phyloP scores from a whole-genome alignment of 2,888 invertebrate species.

The Caenorhabditis macrosperma region DNA sequence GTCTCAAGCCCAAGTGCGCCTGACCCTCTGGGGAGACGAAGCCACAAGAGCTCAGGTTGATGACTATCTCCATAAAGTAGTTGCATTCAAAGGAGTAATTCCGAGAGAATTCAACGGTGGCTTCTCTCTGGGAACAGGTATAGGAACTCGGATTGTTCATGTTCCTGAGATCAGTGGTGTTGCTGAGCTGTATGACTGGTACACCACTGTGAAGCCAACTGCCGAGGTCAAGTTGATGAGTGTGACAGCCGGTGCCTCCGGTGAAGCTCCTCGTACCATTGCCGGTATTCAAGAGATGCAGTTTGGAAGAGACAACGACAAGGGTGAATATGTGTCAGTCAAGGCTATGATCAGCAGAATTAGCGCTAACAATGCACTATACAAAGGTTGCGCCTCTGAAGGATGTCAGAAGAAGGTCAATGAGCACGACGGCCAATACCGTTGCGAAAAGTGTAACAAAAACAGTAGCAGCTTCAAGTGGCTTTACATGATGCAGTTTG shows the following conservation, averaged over 20 bases:
- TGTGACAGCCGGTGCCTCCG: constrained; percentile 3
- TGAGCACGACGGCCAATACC: constrained; percentile 91
- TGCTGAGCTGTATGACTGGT: constrained; percentile 92
- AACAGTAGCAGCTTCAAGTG: constrained; percentile 89
- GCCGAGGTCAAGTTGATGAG: constrained; percentile 62
- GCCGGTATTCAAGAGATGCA: constrained; percentile 55
- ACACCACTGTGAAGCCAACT: constrained; percentile 84
- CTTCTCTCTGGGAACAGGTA: constrained; percentile 80
- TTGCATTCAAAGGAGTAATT: constrained; percentile 90
- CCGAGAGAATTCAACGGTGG: constrained; percentile 89
- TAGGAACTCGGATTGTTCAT: constrained; percentile 84
- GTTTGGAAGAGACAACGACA: constrained; percentile 80
- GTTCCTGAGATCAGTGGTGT: constrained; percentile 94
- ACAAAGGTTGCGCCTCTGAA: constrained; percentile 91
- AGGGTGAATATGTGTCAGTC: constrained; percentile 86
- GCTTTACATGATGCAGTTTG: constrained; percentile 84
- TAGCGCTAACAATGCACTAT: constrained; percentile 89
- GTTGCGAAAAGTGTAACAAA: constrained; percentile 94
- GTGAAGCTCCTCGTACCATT: constrained; percentile 41
- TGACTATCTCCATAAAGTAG: constrained; percentile 85
- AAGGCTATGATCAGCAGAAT: constrained; percentile 89
- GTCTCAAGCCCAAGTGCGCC: constrained; percentile 86
- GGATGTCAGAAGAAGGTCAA: constrained; percentile 90
- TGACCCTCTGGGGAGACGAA: constrained; percentile 92
- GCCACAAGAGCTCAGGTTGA: constrained; percentile 84